These are phyloP conservation scores for Plebejus argus DNA, from an alignment of 2,888 invertebrate species.

Conservation along the genomic window DNA sequence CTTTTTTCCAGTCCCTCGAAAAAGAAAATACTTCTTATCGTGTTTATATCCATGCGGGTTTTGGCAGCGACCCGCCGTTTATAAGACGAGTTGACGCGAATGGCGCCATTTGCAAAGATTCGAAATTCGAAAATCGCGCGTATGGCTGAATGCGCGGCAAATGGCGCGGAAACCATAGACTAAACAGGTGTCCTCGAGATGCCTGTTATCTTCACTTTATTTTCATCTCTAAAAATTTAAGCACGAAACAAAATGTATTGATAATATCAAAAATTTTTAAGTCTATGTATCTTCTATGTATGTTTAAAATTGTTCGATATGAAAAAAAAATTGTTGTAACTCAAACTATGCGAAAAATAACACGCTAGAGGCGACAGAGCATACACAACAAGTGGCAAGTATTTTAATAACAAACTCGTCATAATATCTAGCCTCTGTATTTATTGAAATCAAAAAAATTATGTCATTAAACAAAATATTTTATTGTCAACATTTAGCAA, in stretches of 20 bases:
- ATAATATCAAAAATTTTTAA: neutral
- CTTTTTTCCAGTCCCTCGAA: neutral
- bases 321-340: no score
- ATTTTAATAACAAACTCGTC: no score
- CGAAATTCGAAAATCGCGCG: slow-evolving; percentile 67
- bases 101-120: slow-evolving; percentile 62
- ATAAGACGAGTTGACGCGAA: slow-evolving; percentile 57
- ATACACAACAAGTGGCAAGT: no score
- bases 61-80: slow-evolving; percentile 51
- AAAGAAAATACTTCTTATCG: slow-evolving; percentile 1
- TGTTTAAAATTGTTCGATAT: slow-evolving; percentile 34
- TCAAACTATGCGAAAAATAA: no score
- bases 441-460: neutral
- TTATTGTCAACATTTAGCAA: neutral
- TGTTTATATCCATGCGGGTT: slow-evolving; percentile 42
- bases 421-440: neutral
- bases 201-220: slow-evolving; percentile 37
- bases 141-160: slow-evolving; percentile 64
- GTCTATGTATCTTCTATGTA: neutral
- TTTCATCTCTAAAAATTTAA: slow-evolving; percentile 32
- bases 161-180: slow-evolving; percentile 74
- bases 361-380: no score
- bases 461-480: neutral
- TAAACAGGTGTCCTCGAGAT: slow-evolving; percentile 62
- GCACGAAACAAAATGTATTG: slow-evolving; percentile 38